Percentiles rank a stretch among this genome's conserved stretches.
Conservation (phyloP, 2,113 vertebrate genomes). For the Larimichthys crocea region DNA sequence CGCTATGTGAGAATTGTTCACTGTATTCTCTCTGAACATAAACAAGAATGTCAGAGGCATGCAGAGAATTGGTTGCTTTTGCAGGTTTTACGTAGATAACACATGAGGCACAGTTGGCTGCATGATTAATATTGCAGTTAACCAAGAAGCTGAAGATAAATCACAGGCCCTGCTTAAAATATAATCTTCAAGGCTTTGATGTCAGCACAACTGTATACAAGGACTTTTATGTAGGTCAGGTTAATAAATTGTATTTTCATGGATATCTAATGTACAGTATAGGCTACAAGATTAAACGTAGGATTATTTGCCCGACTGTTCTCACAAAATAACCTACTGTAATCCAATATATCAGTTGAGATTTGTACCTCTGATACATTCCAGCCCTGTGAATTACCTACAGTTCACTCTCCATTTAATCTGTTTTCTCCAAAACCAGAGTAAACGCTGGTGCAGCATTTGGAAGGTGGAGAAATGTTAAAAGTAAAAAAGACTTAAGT, state of each 20-base stretch:
- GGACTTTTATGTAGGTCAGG: constrained; percentile 80
- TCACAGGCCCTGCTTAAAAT: constrained; percentile 77
- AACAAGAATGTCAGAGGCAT: constrained; percentile 49
- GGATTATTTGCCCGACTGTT: constrained; percentile 12
- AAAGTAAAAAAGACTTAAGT: background rate
- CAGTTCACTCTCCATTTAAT: background rate
- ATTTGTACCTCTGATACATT: background rate
- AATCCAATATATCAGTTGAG: background rate
- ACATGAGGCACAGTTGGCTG: constrained; percentile 50
- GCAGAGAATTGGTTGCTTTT: constrained; percentile 66
- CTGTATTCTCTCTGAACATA: constrained; percentile 8
- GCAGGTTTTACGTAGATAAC: constrained; percentile 66
- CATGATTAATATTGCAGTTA: constrained; percentile 82
- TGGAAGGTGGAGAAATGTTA: background rate
- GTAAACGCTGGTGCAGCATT: background rate
- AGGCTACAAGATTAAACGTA: background rate
- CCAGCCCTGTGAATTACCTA: background rate
- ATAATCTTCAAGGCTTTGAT: constrained; percentile 72
- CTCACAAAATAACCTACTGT: background rate
- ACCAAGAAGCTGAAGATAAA: constrained; percentile 76
- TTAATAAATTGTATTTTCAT: constrained; percentile 64
- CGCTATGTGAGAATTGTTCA: background rate
- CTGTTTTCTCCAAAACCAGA: background rate
- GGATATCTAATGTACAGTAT: constrained; percentile 34
- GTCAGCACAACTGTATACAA: constrained; percentile 75